Base-by-base conservation (phyloP, 2,113 vertebrate genomes). In the Silurus asotus region DNA sequence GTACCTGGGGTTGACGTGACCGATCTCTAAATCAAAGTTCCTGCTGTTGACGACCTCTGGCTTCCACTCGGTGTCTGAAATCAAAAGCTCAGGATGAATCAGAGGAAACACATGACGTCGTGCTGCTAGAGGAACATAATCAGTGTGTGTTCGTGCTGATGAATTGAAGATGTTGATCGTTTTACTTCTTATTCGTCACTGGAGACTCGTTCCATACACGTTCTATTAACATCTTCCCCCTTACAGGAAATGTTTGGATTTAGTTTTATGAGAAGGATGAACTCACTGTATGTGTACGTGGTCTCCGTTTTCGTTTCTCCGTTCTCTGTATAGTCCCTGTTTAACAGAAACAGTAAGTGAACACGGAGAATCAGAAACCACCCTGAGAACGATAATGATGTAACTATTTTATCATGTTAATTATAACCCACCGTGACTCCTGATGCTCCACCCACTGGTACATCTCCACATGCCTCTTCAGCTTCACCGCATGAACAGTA, bases 361-460 rank as follows among this genome's bases (percentile, higher is more conserved):
- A 64, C 15, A 65, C 6, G 2, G n/a, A 53, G 48, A 8, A 28
- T 82, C 15, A 37, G 79, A 2, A 17, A 11, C 17, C 56, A 48
- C 51, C 6, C 10, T 20, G 20, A 17, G 77, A 37, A 37, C 2
- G 37, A 37, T 37, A 37, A 1, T 19, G 13, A 5, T 49, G 2
- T 11, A 37, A 20, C 0, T 3, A 7, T 2, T 58, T 72, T 17
- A 4, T 58, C 5, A 5, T 2, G 72, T 72, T 23, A 10, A 37
- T 58, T 19, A 3, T 37, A 14, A 64, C 79, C 11, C 20, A 87
- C 85, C 59, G 58, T 75, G 81, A 95, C 86, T 99, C 98, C 86
- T 96, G 90, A 23, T 95, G 93, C 84, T 99, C 98, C 80, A 99
- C 97, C 98, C 98, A 99, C 86, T 99, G 98, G 89, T 97, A 99